Percentiles rank a stretch among this genome's conserved stretches.
These are phyloP conservation scores for Euleptes europaea DNA, from an alignment of 2,113 vertebrate species.

Conservation along the genomic window DNA sequence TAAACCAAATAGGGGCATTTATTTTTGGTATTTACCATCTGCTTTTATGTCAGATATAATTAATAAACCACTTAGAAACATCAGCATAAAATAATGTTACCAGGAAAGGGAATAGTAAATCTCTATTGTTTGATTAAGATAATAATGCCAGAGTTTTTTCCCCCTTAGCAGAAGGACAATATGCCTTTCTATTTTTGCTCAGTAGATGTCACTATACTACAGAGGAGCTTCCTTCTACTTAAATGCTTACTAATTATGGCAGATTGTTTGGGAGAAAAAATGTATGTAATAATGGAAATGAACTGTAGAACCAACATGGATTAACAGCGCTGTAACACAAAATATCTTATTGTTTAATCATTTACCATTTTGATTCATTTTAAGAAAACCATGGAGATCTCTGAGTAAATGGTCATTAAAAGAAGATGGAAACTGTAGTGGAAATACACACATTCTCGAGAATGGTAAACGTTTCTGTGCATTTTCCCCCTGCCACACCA, in stretches of 20 bases:
- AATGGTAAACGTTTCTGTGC: too few relatives aligned
- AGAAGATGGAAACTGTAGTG: neutral
- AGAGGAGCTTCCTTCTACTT: neutral
- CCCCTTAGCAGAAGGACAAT: neutral
- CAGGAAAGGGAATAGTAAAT: neutral
- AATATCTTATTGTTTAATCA: neutral
- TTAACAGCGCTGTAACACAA: neutral
- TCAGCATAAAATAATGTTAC: neutral
- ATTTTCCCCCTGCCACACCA: too few relatives aligned
- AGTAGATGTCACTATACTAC: neutral
- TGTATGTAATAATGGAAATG: neutral
- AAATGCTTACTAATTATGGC: neutral
- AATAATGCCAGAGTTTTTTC: neutral
- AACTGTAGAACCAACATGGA: neutral
- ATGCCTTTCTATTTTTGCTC: neutral
- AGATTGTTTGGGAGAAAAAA: neutral
- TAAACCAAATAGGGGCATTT: constrained; percentile 8
- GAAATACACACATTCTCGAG: neutral
- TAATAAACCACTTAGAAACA: neutral
- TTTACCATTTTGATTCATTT: neutral
- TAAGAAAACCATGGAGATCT: neutral
- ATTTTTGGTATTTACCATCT: neutral
- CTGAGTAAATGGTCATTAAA: neutral
- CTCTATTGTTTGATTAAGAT: neutral
- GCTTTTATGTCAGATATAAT: neutral